Evolutionary conservation across 2,888 invertebrate genomes (phyloP).

Genomic region (Biston stratarius): DNA sequence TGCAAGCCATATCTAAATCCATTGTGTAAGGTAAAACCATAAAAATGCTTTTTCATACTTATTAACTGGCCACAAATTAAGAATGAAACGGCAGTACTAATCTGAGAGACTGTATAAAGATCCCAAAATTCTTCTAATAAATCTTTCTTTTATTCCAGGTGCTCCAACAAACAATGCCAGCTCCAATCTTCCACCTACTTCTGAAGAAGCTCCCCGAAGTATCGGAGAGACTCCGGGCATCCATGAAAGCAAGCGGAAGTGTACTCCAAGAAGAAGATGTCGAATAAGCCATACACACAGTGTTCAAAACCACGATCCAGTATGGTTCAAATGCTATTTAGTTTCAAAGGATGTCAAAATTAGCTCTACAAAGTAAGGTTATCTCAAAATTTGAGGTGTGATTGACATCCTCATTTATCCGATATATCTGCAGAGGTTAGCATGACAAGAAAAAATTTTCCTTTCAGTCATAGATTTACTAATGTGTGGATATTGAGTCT

Average conservation of each 20-base stretch:
- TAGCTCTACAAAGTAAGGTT: constrained; percentile 25
- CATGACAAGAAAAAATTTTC: neutral
- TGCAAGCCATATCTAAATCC: no score
- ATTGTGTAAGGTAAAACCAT: no score
- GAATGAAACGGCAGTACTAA: no score
- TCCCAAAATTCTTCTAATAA: no score
- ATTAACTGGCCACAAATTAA: no score
- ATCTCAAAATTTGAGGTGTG: constrained; percentile 19
- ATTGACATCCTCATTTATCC: constrained; percentile 10
- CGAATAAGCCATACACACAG: constrained; percentile 60
- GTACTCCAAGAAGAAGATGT: constrained; percentile 80
- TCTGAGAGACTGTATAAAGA: no score
- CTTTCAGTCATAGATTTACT: neutral
- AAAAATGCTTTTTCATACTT: no score
- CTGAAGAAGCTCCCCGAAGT: constrained; percentile 93
- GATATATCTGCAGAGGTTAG: neutral
- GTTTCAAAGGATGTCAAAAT: constrained; percentile 22
- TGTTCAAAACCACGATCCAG: constrained; percentile 15
- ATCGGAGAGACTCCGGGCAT: constrained; percentile 75
- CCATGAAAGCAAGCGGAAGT: constrained; percentile 71
- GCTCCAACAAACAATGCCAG: constrained; percentile 97
- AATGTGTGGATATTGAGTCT: no score
- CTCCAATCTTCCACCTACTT: constrained; percentile 96
- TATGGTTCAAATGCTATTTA: constrained; percentile 40
- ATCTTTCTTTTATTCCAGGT: constrained; percentile 76